These are phyloP conservation scores for Plutomurus gul DNA, from an alignment of 1,140 invertebrate species.

Conservation along the genomic window DNA sequence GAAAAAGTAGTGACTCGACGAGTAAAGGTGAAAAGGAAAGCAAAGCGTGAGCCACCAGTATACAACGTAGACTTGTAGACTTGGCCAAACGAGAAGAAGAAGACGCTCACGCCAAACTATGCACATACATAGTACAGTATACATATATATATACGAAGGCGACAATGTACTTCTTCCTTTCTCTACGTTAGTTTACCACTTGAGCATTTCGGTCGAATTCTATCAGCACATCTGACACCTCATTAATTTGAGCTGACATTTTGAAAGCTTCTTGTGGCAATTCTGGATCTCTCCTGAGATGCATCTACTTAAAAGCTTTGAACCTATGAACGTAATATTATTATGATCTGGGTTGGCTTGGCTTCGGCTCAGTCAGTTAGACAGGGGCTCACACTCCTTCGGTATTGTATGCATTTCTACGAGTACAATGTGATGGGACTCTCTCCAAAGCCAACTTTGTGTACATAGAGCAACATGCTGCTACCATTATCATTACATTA, in stretches of 20 bases:
- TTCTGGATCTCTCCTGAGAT: conserved; percentile 47
- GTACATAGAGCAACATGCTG: conserved; percentile 26
- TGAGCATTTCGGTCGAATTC: conserved; percentile 44
- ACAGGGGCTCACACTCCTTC: conserved; percentile 8
- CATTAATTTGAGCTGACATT: conserved; percentile 50
- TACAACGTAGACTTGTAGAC: no score
- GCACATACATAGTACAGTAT: no score
- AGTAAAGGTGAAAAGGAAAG: not conserved
- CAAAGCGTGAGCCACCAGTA: no score
- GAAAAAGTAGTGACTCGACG: not conserved
- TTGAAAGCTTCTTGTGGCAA: conserved; percentile 51
- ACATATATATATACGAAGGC: no score
- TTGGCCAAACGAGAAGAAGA: no score
- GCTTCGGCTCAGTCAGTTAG: conserved; percentile 2
- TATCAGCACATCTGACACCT: conserved; percentile 49
- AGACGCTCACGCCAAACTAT: no score
- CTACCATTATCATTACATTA: conserved; percentile 30
- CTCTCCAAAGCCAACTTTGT: conserved; percentile 28
- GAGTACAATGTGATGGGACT: conserved; percentile 24
- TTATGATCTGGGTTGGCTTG: conserved; percentile 38
- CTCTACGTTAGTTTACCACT: conserved; percentile 30
- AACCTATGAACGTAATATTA: conserved; percentile 44
- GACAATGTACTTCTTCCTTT: no score
- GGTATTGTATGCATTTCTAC: not conserved
- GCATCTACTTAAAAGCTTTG: conserved; percentile 49